Base-by-base conservation (phyloP, 2,888 invertebrate genomes). In the Lordiphosa andalusiaca region DNA sequence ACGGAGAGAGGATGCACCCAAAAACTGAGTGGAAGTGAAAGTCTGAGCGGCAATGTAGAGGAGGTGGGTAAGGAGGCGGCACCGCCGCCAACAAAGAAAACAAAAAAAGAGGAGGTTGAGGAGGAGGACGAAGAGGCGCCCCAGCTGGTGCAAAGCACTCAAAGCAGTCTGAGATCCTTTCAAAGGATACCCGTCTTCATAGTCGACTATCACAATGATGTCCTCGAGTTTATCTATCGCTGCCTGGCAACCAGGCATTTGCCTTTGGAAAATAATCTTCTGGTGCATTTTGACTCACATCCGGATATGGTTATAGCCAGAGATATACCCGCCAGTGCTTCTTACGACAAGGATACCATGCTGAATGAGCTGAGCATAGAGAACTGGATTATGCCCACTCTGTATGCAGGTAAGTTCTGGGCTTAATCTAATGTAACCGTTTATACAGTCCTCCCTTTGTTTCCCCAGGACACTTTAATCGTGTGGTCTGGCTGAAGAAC, bases 251-350 rank as follows among this genome's bases (percentile, higher is more conserved):
- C 94, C 2, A 95, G 95, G 84, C 93, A 94, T 88, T 91, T 98
- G 61, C 96, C 96, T 0, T 89, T 96, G 51, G 91, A 93, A 85
- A 93, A 93, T 44, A 93, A 94, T 53, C 92, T 93, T 1, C 90
- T 98, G 54, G 89, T 98, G 33, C 97, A 98, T 88, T 93, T 98
- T 71, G 98, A 98, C 89, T 95, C 97, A 0, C 98, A 98, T 90
- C 97, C 97, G 4, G 98, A 98, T 86, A 92, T 98, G 92, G 92
- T 96, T 12, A 92, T 97, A 73, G 95, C 96, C 37, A 92, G 93
- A 69, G 91, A 93, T 69, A 92, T 97, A 91, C 91, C 92, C 57
- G 94, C 96, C 6, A 93, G 93, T 60, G 92, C 91, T 41, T 94
- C 96, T 9, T 94, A 92, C 77, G 92, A 95, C 42, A 95, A 94